These are phyloP conservation scores for Rhinogobio ventralis DNA, from an alignment of 2,797 vertebrate genomes.

Conservation along the genomic window DNA sequence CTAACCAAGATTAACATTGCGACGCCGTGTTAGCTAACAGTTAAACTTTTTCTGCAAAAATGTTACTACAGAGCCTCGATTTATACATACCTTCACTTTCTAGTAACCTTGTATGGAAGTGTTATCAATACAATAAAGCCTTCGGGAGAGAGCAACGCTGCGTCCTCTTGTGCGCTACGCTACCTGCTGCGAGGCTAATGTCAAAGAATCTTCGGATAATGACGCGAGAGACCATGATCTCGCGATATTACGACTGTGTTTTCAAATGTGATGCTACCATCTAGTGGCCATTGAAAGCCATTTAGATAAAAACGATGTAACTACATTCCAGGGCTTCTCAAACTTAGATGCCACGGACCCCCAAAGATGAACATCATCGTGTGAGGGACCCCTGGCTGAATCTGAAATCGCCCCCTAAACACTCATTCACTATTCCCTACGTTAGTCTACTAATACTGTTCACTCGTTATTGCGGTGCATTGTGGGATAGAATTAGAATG, in stretches of 20 bases:
- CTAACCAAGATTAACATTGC: constrained; percentile 20
- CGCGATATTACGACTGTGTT: background rate
- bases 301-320: background rate
- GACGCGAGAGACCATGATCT: background rate
- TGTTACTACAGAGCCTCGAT: background rate
- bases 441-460: too few species aligned
- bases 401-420: too few species aligned
- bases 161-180: background rate
- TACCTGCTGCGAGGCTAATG: background rate
- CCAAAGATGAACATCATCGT: too few species aligned
- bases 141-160: too few species aligned
- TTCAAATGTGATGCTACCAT: too few species aligned
- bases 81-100: constrained; percentile 26
- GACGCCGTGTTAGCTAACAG: background rate
- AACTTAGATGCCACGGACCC: too few species aligned
- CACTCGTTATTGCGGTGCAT: too few species aligned
- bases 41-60: background rate
- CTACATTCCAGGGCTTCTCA: too few species aligned
- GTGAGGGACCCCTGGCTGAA: too few species aligned
- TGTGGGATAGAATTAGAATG: too few species aligned
- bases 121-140: background rate
- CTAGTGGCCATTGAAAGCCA: background rate
- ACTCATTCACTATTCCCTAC: too few species aligned
- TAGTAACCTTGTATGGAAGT: background rate
- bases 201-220: background rate